phyloP scores from a whole-genome alignment of 2,797 vertebrate species.

The Pangasius krempfi region DNA sequence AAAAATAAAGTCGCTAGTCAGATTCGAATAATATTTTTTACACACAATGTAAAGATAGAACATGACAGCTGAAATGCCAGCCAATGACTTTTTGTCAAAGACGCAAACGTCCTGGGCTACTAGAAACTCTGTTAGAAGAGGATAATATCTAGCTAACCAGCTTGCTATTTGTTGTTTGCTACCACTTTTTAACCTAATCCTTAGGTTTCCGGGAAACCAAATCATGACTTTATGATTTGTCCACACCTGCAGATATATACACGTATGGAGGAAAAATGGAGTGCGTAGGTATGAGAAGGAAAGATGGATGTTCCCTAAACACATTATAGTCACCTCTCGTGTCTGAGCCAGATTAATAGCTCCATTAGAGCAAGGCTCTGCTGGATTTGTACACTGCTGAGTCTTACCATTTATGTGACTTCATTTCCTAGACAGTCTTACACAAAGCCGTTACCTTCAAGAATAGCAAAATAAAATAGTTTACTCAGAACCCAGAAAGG shows the following conservation, averaged over 20 bases:
- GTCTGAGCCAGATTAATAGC: not conserved
- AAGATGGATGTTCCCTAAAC: not conserved
- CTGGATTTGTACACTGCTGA: not conserved
- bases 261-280: not conserved
- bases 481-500: not conserved
- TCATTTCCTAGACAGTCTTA: constrained; percentile 33
- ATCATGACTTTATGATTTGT: not conserved
- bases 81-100: no score
- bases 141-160: not conserved
- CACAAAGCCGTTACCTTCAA: constrained; percentile 18
- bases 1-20: no score
- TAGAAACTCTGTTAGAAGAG: not conserved
- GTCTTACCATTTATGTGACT: not conserved
- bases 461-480: not conserved
- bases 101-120: not conserved
- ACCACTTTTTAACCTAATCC: not conserved
- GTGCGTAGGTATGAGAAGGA: not conserved
- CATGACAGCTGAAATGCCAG: not conserved
- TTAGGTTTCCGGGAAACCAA: not conserved
- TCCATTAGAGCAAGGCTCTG: not conserved
- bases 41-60: no score
- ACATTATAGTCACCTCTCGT: not conserved
- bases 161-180: not conserved
- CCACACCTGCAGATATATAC: not conserved
- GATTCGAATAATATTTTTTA: no score